Evolutionary conservation across 1,140 invertebrate genomes (phyloP).

Genomic region (Ganaspis sp.): DNA sequence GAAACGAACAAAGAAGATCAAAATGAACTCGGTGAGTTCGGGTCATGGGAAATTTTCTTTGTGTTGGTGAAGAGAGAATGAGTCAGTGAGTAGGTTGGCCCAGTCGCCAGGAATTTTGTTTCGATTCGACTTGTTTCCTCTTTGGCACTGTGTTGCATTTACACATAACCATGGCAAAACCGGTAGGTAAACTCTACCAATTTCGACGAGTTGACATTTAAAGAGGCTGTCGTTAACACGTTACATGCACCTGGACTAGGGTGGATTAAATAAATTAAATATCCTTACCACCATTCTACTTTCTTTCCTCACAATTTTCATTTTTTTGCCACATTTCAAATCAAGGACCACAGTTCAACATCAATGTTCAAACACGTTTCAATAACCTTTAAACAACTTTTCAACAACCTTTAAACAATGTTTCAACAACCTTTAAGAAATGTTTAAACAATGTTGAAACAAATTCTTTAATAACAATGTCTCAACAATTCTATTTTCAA

Average conservation of each 20-base stretch:
- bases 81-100: neutral
- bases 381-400: no score
- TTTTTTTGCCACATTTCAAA: no score
- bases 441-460: no score
- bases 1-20: conserved; percentile 1
- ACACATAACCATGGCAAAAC: neutral
- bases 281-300: neutral
- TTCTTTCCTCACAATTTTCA: neutral
- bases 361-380: no score
- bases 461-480: no score
- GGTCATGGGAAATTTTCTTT: conserved; percentile 8
- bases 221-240: neutral
- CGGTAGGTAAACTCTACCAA: neutral
- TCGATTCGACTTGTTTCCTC: neutral
- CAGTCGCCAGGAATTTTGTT: conserved; percentile 13
- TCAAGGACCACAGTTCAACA: no score
- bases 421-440: no score
- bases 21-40: neutral
- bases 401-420: no score
- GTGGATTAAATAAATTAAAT: conserved; percentile 4
- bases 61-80: conserved; percentile 8
- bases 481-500: no score
- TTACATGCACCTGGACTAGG: neutral
- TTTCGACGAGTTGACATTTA: neutral
- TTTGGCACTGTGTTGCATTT: neutral